Evolutionary conservation across 2,113 vertebrate genomes (phyloP).

Genomic region (Pao palembangensis): DNA sequence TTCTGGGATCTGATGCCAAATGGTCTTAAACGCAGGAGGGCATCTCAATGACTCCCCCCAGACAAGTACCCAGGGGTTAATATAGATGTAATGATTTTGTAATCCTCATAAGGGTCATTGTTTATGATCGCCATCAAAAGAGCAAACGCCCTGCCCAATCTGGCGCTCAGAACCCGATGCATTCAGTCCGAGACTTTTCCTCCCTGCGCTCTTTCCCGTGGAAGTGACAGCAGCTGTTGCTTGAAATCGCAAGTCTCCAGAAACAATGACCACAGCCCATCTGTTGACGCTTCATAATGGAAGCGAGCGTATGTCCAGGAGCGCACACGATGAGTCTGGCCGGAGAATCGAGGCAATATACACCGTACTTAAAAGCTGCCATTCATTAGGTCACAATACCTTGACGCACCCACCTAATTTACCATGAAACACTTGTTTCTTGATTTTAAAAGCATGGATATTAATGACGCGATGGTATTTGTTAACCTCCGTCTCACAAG

Average conservation of each 20-base stretch:
- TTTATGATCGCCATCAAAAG: conserved; percentile 74
- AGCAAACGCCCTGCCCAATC: conserved; percentile 75
- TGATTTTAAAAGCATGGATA: conserved; percentile 78
- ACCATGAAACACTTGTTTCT: conserved; percentile 82
- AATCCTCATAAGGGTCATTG: conserved; percentile 70
- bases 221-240: conserved; percentile 91
- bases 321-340: conserved; percentile 79
- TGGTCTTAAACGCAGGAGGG: conserved; percentile 30
- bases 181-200: conserved; percentile 63
- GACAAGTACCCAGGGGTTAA: conserved; percentile 66
- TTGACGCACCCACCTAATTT: conserved; percentile 80
- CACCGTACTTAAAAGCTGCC: conserved; percentile 91
- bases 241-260: conserved; percentile 83
- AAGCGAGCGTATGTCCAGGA: conserved; percentile 89
- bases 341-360: conserved; percentile 89
- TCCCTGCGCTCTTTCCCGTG: conserved; percentile 69
- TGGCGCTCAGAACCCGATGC: conserved; percentile 54
- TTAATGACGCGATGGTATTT: conserved; percentile 73
- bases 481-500: conserved; percentile 61
- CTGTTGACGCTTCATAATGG: conserved; percentile 91
- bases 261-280: conserved; percentile 85
- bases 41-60: conserved; percentile 57
- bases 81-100: conserved; percentile 80
- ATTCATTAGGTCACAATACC: conserved; percentile 85
- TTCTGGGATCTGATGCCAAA: conserved; percentile 54